Percentiles rank a stretch among this genome's conserved stretches.
Evolutionary conservation across 1,140 invertebrate species (phyloP).

Genomic region (Asobara japonica): DNA sequence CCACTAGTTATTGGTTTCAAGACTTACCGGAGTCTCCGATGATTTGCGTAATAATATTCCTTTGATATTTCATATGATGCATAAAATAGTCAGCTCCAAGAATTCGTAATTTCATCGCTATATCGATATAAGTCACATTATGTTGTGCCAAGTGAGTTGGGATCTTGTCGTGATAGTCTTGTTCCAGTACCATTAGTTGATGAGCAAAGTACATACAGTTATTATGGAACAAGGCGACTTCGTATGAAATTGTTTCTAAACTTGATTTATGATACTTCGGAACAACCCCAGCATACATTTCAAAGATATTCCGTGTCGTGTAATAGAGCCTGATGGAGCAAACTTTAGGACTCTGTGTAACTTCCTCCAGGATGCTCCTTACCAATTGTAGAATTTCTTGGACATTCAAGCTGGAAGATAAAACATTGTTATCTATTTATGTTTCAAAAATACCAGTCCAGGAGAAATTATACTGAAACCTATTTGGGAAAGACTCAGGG

Average conservation of each 20-base stretch:
- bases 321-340: constrained; percentile 76
- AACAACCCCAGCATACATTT: constrained; percentile 80
- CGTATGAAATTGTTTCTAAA: constrained; percentile 84
- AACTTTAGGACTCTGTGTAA: constrained; percentile 69
- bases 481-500: no score
- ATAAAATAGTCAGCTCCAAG: constrained; percentile 76
- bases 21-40: constrained; percentile 75
- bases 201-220: constrained; percentile 91
- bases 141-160: constrained; percentile 58
- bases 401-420: constrained; percentile 56
- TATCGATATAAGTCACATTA: constrained; percentile 70
- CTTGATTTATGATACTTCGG: constrained; percentile 82
- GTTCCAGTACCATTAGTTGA: constrained; percentile 74
- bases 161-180: constrained; percentile 68
- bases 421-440: not conserved
- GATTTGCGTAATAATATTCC: constrained; percentile 77
- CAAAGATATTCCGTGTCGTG: constrained; percentile 78
- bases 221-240: constrained; percentile 91
- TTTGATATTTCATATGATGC: constrained; percentile 78
- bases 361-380: constrained; percentile 78
- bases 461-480: no score
- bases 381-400: constrained; percentile 77
- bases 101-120: constrained; percentile 68
- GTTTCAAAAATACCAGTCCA: no score
- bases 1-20: no score